Percentiles rank a stretch among this genome's conserved stretches.
These are phyloP conservation scores for Holcopasites calliopsidis DNA, from an alignment of 1,140 invertebrate species.

Conservation along the genomic window DNA sequence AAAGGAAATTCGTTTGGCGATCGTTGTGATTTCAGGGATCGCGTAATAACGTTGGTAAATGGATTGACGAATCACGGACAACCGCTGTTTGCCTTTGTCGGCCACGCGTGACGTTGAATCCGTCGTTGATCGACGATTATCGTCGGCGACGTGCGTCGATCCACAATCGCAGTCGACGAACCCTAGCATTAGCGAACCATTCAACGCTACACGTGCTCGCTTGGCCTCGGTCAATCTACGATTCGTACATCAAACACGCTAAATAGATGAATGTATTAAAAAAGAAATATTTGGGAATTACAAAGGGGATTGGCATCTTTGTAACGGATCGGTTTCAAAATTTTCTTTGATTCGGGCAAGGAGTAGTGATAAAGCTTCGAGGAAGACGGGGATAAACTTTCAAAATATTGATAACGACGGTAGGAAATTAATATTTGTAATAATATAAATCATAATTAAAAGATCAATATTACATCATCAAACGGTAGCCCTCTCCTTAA, in stretches of 20 bases:
- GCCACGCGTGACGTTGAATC: slow-evolving; percentile 48
- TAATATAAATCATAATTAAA: no score
- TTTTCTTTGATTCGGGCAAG: no score
- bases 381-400: no score
- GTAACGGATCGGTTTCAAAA: no score
- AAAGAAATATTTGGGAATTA: not conserved
- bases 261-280: not conserved
- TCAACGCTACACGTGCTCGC: slow-evolving; percentile 29
- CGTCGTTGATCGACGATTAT: slow-evolving; percentile 60
- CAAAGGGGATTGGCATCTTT: no score
- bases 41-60: slow-evolving; percentile 36
- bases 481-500: not conserved
- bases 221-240: not conserved
- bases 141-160: slow-evolving; percentile 47
- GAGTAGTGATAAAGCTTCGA: no score
- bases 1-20: slow-evolving; percentile 5
- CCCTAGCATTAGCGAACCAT: slow-evolving; percentile 52
- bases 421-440: no score
- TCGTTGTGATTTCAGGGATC: slow-evolving; percentile 9
- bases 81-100: slow-evolving; percentile 47
- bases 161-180: slow-evolving; percentile 47
- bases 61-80: slow-evolving; percentile 33
- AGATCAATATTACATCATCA: not conserved
- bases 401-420: no score
- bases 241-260: not conserved